A percentile compares a stretch with the other conserved stretches of the same genome.
These are phyloP conservation scores for Urocitellus parryii DNA, from an alignment of 2,113 vertebrate genomes.

Conservation along the genomic window DNA sequence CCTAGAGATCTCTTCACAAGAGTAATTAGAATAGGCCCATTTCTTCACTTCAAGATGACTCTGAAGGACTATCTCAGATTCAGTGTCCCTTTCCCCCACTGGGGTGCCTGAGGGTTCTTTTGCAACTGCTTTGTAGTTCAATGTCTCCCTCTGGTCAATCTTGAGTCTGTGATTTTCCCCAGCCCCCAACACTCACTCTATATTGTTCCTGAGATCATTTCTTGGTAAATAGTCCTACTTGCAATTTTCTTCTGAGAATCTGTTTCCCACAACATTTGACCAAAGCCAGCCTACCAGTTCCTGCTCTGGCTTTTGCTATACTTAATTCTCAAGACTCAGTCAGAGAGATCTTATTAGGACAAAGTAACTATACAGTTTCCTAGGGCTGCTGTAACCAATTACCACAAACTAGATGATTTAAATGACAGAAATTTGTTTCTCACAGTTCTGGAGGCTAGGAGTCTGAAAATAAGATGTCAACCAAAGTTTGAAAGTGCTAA, in stretches of 20 bases:
- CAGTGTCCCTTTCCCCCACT: not conserved
- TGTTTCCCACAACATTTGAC: not conserved
- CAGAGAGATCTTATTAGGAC: not conserved
- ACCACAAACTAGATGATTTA: not conserved
- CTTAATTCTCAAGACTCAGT: not conserved
- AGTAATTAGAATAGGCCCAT: not conserved
- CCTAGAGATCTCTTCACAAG: not conserved
- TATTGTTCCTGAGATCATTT: not conserved
- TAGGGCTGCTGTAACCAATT: not conserved
- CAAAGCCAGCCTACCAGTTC: not conserved
- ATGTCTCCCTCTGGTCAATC: not conserved
- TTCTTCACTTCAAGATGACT: not conserved
- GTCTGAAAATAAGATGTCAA: not conserved
- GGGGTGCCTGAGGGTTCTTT: not conserved
- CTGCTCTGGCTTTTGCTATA: not conserved
- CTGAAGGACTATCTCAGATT: not conserved
- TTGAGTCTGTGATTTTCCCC: not conserved
- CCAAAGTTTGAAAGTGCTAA: not conserved
- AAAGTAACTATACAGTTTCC: not conserved
- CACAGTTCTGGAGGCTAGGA: not conserved
- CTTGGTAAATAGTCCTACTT: not conserved
- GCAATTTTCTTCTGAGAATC: not conserved
- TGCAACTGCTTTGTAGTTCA: not conserved
- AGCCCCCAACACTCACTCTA: fast-evolving
- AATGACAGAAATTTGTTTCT: not conserved